Conservation (phyloP, 2,888 invertebrate species). For the Muschampia plurimacula region DNA sequence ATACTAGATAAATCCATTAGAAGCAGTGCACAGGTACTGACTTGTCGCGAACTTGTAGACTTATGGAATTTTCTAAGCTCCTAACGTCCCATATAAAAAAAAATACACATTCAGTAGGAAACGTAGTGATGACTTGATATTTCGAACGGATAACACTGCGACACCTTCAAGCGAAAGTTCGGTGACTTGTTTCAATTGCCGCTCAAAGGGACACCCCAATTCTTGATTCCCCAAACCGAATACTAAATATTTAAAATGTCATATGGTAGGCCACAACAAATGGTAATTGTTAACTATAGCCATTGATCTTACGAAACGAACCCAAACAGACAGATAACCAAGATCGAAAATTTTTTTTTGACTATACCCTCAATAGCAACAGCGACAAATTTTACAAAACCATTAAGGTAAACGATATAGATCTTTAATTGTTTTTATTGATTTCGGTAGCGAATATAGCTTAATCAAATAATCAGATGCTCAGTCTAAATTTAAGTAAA, state of each 20-base stretch:
- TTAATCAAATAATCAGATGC: conserved; percentile 3
- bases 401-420: not conserved
- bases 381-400: conserved; percentile 2
- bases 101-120: not conserved
- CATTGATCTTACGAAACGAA: not conserved
- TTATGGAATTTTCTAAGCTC: conserved; percentile 31
- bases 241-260: not conserved
- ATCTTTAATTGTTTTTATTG: conserved; percentile 1
- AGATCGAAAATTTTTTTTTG: conserved; percentile 2
- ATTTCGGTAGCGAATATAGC: conserved; percentile 2
- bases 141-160: not conserved
- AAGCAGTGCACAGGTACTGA: conserved; percentile 42
- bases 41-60: conserved; percentile 44
- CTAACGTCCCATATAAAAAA: conserved; percentile 4
- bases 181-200: not conserved
- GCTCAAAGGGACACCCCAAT: not conserved
- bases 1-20: conserved; percentile 41
- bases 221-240: not conserved
- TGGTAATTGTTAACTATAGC: conserved; percentile 4
- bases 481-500: not conserved
- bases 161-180: not conserved
- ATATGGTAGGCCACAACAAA: not conserved
- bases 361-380: not conserved
- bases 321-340: conserved; percentile 5
- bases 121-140: not conserved